phyloP scores from a whole-genome alignment of 2,888 invertebrate genomes.

The Caenorhabditis wallacei region DNA sequence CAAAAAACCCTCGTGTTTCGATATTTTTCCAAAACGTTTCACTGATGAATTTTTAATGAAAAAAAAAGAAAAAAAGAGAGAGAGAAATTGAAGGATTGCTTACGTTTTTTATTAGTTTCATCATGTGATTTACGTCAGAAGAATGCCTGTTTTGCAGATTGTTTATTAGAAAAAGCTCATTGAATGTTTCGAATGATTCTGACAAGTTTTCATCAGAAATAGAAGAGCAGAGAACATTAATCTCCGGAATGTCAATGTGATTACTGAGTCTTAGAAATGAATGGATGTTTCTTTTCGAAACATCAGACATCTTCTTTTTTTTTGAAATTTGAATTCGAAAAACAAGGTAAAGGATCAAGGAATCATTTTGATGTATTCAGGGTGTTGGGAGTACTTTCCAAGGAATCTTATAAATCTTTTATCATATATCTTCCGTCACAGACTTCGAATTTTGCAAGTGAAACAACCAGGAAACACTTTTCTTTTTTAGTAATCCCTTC shows the following conservation, averaged over 20 bases:
- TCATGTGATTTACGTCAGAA: conserved; percentile 39
- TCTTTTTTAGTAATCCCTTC: too few species aligned
- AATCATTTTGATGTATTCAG: too few species aligned
- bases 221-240: conserved; percentile 24
- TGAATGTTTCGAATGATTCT: conserved; percentile 26
- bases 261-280: neutral
- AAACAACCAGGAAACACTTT: too few species aligned
- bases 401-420: too few species aligned
- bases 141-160: conserved; percentile 1
- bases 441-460: too few species aligned
- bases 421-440: too few species aligned
- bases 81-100: conserved; percentile 15
- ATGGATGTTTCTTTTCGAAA: neutral
- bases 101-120: conserved; percentile 41
- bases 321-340: neutral
- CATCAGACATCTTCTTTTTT: neutral
- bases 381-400: too few species aligned
- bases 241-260: conserved; percentile 4
- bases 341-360: neutral
- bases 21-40: conserved; percentile 7
- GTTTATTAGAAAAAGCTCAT: conserved; percentile 13
- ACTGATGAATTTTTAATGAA: conserved; percentile 42
- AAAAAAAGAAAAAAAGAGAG: conserved; percentile 8
- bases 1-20: conserved; percentile 15
- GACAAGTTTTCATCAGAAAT: conserved; percentile 24